Conservation (phyloP, 2,797 vertebrate species). For the Aulostomus chinensis region DNA sequence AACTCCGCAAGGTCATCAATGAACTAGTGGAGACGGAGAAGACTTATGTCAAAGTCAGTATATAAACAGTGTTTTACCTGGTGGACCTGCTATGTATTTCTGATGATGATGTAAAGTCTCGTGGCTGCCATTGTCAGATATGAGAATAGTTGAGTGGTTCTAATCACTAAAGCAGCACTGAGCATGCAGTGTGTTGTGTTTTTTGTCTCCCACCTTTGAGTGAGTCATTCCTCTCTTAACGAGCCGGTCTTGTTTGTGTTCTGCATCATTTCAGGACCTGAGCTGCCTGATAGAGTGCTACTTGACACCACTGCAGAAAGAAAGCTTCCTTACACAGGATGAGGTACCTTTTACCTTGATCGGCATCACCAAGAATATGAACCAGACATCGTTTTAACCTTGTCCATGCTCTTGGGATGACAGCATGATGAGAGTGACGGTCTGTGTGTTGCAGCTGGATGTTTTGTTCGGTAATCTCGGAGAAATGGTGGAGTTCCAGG, state of each 20-base stretch:
- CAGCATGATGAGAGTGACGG: neutral
- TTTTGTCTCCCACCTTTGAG: neutral
- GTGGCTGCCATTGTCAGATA: no score
- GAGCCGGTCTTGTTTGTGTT: constrained; percentile 3
- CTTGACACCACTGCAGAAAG: constrained; percentile 91
- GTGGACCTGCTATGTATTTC: no score
- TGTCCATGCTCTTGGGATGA: no score
- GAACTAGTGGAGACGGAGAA: constrained; percentile 96
- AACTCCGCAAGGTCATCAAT: constrained; percentile 95
- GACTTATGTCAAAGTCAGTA: constrained; percentile 93
- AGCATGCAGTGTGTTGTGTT: no score
- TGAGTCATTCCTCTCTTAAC: no score
- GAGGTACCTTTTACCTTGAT: constrained; percentile 83
- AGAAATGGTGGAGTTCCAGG: constrained; percentile 97
- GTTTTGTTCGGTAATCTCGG: constrained; percentile 94
- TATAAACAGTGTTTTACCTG: no score
- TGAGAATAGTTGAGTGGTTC: no score
- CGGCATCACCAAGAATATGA: no score
- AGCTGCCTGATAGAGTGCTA: constrained; percentile 94
- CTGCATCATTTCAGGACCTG: constrained; percentile 83
- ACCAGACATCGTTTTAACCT: no score
- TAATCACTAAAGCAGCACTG: no score
- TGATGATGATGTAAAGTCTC: no score
- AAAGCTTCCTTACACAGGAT: constrained; percentile 93
- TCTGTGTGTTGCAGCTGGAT: constrained; percentile 82